Evolutionary conservation across 2,888 invertebrate species (phyloP), one percentile per base, ranked within the genome.

Genomic region (Agonopterix alstromeriana): DNA sequence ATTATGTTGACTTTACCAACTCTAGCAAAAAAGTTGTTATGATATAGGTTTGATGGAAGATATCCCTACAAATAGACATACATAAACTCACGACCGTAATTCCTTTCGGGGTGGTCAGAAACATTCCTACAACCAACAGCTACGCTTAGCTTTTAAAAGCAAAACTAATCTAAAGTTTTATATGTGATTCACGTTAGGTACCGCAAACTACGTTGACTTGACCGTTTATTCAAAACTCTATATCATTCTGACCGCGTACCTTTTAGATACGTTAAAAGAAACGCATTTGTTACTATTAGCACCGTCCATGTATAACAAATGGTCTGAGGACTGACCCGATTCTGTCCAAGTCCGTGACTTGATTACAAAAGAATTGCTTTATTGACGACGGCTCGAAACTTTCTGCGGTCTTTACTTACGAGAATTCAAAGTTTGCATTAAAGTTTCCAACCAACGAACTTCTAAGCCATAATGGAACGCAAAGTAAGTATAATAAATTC

Each of bases 281-380:
- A 48, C 44, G 51, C 55, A 56, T 60, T 56, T 61, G 61, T 61
- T 56, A 58, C 62, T 58, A 65, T 70, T 66, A 65, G 53, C 56
- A 49, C 52, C 55, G 55, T 61, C 52, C 51, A 54, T 51, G 55
- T 61, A 63, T 65, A 65, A 64, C 61, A 65, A 63, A 70, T 55
- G 52, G 53, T 60, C 52, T 40, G 44, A 27, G 27, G 51, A 51
- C 49, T 55, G 58, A 63, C 57, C 57, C 58, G 54, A 58, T 57
- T 58, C 58, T 47, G 47, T 50, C 52, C 45, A 48, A 48, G 45
- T 53, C 54, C 65, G 69, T 67, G 67, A 67, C 67, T 63, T 52
- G 64, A 60, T 60, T 69, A 63, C 63, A 55, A 59, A 65, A 51
- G 53, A 55, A 54, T 50, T 51, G 53, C 49, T 57, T 48, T 55